Conservation (phyloP, 2,888 invertebrate species). For the Drosophila colorata region DNA sequence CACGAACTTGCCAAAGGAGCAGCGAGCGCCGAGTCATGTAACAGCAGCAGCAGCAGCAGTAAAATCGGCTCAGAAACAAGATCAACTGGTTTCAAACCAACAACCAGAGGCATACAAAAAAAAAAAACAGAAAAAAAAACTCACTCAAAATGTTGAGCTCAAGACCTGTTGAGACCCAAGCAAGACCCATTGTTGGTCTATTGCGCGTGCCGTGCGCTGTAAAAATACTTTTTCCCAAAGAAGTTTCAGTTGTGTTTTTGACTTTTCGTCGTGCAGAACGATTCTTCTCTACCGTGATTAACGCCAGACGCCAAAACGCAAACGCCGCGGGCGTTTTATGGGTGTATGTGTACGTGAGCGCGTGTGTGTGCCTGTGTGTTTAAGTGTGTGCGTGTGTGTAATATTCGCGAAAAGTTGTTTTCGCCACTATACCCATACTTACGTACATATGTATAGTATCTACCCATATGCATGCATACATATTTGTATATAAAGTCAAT, state of each 20-base stretch:
- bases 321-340: conserved; percentile 65
- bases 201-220: conserved; percentile 79
- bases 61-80: conserved; percentile 66
- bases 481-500: conserved; percentile 66
- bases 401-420: conserved; percentile 65
- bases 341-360: conserved; percentile 11
- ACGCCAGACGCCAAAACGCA: conserved; percentile 26
- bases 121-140: conserved; percentile 59
- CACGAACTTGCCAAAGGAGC: conserved; percentile 77
- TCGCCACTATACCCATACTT: conserved; percentile 42
- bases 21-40: conserved; percentile 71
- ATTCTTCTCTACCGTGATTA: conserved; percentile 68
- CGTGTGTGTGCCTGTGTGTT: conserved; percentile 6
- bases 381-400: conserved; percentile 31
- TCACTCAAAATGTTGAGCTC: conserved; percentile 70
- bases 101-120: conserved; percentile 26
- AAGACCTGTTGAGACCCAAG: conserved; percentile 76
- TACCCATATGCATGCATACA: conserved; percentile 29
- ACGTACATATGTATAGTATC: conserved; percentile 15
- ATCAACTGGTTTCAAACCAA: conserved; percentile 73
- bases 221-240: conserved; percentile 80
- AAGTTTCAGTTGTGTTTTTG: conserved; percentile 83
- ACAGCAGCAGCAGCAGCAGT: conserved; percentile 46
- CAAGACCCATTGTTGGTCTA: conserved; percentile 70
- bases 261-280: conserved; percentile 82